Evolutionary conservation across 2,113 vertebrate species (phyloP).

Genomic region (Atherinomorus stipes): DNA sequence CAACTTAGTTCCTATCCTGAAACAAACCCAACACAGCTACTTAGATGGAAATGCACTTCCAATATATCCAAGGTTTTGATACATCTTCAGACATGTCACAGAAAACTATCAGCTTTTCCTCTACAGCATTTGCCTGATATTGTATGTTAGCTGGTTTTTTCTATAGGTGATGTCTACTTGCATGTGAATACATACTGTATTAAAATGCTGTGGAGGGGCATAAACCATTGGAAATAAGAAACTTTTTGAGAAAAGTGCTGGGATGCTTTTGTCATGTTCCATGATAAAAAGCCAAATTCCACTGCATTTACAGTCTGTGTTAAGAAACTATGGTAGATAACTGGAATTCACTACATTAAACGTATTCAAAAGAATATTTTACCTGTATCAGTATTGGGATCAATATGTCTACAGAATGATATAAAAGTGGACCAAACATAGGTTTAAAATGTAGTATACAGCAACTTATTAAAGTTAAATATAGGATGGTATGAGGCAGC

Average conservation of each 20-base stretch:
- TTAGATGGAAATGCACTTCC: no score
- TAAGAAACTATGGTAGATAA: no score
- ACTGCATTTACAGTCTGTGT: no score
- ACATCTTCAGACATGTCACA: neutral
- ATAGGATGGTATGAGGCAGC: no score
- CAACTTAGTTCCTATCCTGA: no score
- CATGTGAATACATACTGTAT: neutral
- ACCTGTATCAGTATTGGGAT: neutral
- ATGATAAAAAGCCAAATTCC: no score
- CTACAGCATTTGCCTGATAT: no score
- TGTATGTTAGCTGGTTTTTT: neutral
- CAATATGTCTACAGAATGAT: neutral
- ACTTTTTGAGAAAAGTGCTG: neutral
- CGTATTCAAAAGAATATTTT: neutral
- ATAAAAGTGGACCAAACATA: neutral
- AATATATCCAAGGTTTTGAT: neutral
- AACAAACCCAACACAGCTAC: no score
- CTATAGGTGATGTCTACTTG: neutral
- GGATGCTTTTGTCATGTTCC: neutral
- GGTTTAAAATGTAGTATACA: no score
- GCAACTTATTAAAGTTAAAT: no score
- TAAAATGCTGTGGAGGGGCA: neutral
- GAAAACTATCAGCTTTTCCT: neutral
- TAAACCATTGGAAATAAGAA: neutral
- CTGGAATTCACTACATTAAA: no score